Percentiles rank a stretch among this genome's conserved stretches.
phyloP scores from a whole-genome alignment of 2,888 invertebrate genomes.

The Muscina levida region DNA sequence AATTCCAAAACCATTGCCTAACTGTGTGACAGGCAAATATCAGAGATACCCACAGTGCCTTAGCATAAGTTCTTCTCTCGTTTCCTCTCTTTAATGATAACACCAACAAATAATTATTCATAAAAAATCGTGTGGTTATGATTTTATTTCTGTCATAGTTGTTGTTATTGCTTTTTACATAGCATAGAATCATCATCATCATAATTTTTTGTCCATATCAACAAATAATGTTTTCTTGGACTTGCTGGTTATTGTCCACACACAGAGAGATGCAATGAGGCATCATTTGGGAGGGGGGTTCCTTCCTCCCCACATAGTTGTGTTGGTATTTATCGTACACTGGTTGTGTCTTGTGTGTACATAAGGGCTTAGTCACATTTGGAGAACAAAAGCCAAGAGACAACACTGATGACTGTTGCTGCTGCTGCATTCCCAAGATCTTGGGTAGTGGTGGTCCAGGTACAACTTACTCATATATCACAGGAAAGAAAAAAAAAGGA shows the following conservation, averaged over 20 bases:
- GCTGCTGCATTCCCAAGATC: conserved; percentile 31
- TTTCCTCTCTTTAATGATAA: conserved; percentile 10
- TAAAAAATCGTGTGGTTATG: conserved; percentile 69
- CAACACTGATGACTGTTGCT: conserved; percentile 25
- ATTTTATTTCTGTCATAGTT: conserved; percentile 62
- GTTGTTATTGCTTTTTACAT: conserved; percentile 53
- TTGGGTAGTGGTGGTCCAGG: conserved; percentile 69
- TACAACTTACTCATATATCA: conserved; percentile 78
- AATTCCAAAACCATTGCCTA: too few species aligned
- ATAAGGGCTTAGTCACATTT: conserved; percentile 74
- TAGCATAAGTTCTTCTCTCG: conserved; percentile 14
- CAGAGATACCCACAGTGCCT: conserved; percentile 1
- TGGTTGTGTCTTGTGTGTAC: conserved; percentile 74
- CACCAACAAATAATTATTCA: not conserved
- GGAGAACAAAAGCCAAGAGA: conserved; percentile 61
- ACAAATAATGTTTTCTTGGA: conserved; percentile 72
- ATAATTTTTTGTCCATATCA: conserved; percentile 64
- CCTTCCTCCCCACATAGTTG: conserved; percentile 66
- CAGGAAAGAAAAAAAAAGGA: conserved; percentile 64
- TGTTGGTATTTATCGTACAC: conserved; percentile 49
- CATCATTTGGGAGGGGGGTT: conserved; percentile 36
- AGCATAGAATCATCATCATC: conserved; percentile 42
- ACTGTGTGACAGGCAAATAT: too few species aligned
- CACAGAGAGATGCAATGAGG: conserved; percentile 51
- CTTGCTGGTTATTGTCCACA: conserved; percentile 19